Percentiles rank a stretch among this genome's conserved stretches.
phyloP scores from a whole-genome alignment of 2,113 vertebrate species.

The Marmota monax region DNA sequence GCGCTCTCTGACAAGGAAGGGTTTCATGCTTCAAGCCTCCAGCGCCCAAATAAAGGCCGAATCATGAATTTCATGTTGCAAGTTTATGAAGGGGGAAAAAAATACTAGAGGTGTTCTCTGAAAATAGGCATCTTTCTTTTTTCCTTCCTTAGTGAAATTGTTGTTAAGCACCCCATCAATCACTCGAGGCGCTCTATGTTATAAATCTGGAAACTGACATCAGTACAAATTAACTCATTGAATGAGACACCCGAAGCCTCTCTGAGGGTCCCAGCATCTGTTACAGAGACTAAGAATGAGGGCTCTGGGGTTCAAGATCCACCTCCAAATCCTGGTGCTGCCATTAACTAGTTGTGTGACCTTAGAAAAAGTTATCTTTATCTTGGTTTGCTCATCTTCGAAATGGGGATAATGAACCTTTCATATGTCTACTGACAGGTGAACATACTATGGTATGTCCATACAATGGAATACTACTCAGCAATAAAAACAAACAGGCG shows the following conservation, averaged over 20 bases:
- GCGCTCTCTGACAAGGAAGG: slow-evolving; percentile 8
- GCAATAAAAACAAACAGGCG: neutral
- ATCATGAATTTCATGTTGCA: neutral
- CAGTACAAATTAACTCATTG: neutral
- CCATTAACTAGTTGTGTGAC: neutral
- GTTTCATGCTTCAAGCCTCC: slow-evolving; percentile 1
- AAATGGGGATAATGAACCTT: neutral
- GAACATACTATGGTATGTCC: neutral
- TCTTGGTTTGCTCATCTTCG: slow-evolving; percentile 6
- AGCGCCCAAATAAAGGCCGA: slow-evolving; percentile 53
- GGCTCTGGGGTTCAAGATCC: neutral
- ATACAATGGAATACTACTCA: neutral
- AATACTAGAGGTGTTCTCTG: neutral
- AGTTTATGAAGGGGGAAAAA: slow-evolving; percentile 10
- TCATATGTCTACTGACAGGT: neutral
- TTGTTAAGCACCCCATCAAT: neutral
- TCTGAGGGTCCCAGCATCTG: neutral
- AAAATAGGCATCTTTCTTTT: slow-evolving; percentile 44
- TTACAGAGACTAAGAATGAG: neutral
- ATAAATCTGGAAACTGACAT: neutral
- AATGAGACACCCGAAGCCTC: neutral
- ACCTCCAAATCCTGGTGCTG: neutral
- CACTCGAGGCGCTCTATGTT: neutral
- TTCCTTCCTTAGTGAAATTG: neutral
- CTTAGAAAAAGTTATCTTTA: neutral